Percentiles rank a stretch among this genome's conserved stretches.
These are phyloP conservation scores for Leptinotarsa texana DNA, from an alignment of 1,140 invertebrate genomes.

Conservation along the genomic window DNA sequence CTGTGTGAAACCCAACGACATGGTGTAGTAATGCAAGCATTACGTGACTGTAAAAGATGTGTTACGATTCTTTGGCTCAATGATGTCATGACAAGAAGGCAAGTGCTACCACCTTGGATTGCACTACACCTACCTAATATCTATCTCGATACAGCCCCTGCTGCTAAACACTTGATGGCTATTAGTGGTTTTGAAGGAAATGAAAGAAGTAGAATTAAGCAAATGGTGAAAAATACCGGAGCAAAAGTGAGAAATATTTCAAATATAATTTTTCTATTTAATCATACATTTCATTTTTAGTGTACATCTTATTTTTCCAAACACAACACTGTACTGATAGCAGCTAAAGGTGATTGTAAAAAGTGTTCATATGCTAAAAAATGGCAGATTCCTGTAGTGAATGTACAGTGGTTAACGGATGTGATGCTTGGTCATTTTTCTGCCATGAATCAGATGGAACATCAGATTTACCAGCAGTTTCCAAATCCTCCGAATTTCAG, in stretches of 20 bases:
- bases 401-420: constrained; percentile 92
- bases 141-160: constrained; percentile 74
- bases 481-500: constrained; percentile 76
- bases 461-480: constrained; percentile 86
- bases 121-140: constrained; percentile 88
- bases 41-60: constrained; percentile 62
- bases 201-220: constrained; percentile 77
- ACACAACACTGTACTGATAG: constrained; percentile 74
- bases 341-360: constrained; percentile 78
- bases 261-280: constrained; percentile 14
- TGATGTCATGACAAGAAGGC: constrained; percentile 82
- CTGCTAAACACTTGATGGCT: constrained; percentile 73
- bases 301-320: constrained; percentile 73
- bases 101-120: constrained; percentile 84
- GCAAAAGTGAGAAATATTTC: constrained; percentile 69
- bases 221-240: constrained; percentile 84
- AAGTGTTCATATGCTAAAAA: constrained; percentile 90
- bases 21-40: constrained; percentile 81
- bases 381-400: constrained; percentile 86
- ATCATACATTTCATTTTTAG: constrained; percentile 45
- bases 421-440: constrained; percentile 86
- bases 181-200: constrained; percentile 82
- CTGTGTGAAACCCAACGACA: constrained; percentile 88
- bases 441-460: constrained; percentile 79
- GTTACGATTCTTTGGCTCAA: constrained; percentile 94